phyloP scores from a whole-genome alignment of 2,888 invertebrate species.

The Leucoma salicis region DNA sequence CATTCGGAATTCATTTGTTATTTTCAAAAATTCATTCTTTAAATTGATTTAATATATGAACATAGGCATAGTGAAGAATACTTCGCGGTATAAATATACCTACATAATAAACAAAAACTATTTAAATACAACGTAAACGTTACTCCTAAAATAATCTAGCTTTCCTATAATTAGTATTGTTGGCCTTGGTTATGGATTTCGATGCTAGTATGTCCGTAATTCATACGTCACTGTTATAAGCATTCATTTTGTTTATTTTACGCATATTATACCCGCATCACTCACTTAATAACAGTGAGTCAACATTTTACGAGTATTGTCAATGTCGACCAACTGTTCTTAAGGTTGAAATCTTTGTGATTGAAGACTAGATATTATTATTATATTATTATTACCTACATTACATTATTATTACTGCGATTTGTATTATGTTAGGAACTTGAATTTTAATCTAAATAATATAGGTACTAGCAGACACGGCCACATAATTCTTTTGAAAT shows the following conservation, averaged over 20 bases:
- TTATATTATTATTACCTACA: not conserved
- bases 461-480: no score
- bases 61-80: no score
- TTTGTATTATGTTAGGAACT: no score
- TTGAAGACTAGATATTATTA: slow-evolving; percentile 13
- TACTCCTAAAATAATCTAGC: slow-evolving; percentile 33
- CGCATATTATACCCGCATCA: slow-evolving; percentile 4
- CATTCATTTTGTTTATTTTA: not conserved
- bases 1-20: no score
- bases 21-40: no score
- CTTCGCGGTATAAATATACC: no score
- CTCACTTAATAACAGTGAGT: slow-evolving; percentile 29
- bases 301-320: slow-evolving; percentile 37
- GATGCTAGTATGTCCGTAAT: slow-evolving; percentile 16
- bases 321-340: slow-evolving; percentile 55
- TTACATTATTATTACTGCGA: not conserved
- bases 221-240: slow-evolving; percentile 12
- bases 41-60: no score
- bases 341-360: slow-evolving; percentile 34
- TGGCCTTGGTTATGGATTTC: slow-evolving; percentile 30
- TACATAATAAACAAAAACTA: slow-evolving; percentile 27
- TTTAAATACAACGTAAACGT: slow-evolving; percentile 23
- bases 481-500: no score
- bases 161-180: slow-evolving; percentile 29
- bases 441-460: no score